Evolutionary conservation across 1,140 invertebrate genomes (phyloP).

Genomic region (Cheumatopsyche charites): DNA sequence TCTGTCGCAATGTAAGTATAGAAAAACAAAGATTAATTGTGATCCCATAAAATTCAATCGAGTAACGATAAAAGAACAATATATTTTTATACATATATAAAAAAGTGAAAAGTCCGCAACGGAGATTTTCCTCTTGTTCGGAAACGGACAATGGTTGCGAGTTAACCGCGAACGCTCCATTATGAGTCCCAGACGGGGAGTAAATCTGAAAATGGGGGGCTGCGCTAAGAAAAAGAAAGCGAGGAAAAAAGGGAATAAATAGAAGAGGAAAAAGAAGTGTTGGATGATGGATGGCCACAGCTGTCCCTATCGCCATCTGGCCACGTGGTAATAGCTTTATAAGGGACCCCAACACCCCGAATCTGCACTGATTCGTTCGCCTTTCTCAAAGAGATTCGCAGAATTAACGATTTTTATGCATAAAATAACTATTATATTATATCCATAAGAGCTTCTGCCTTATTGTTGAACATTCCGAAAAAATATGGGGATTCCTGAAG

Average conservation of each 20-base stretch:
- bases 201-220: conserved; percentile 26
- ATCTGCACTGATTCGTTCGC: conserved; percentile 18
- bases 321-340: conserved; percentile 42
- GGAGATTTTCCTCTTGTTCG: background rate
- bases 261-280: conserved; percentile 16
- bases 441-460: no score
- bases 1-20: no score
- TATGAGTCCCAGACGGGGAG: conserved; percentile 14
- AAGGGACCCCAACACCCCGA: conserved; percentile 25
- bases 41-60: no score
- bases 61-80: no score
- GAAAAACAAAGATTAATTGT: no score
- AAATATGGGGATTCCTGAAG: no score
- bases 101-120: no score
- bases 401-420: no score
- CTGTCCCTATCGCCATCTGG: conserved; percentile 40
- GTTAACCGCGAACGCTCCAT: conserved; percentile 27
- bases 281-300: conserved; percentile 46
- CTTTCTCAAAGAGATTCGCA: background rate
- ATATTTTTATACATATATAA: no score
- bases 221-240: background rate
- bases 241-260: conserved; percentile 17
- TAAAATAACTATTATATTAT: no score
- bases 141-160: conserved; percentile 1
- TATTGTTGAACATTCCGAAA: no score